Percentiles rank a stretch among this genome's conserved stretches.
Conservation (phyloP, 1,140 invertebrate genomes). For the Philopotamus ludificatus region DNA sequence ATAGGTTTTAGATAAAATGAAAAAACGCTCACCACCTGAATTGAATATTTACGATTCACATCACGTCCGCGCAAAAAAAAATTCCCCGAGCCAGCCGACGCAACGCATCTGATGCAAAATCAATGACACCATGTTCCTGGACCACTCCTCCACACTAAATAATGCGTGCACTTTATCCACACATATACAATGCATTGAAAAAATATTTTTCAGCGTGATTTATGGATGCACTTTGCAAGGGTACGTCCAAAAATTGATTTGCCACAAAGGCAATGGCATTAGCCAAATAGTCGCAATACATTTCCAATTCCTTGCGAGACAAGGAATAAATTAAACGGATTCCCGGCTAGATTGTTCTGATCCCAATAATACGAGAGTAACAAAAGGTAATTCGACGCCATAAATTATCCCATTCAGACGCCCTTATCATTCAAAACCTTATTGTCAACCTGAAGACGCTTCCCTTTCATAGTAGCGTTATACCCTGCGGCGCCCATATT, state of each 20-base stretch:
- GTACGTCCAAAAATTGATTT: too few relatives aligned
- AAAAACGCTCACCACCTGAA: too few relatives aligned
- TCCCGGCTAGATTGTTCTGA: constrained; percentile 14
- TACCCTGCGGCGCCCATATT: background rate
- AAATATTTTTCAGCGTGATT: background rate
- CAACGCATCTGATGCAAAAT: constrained; percentile 37
- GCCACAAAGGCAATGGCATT: too few relatives aligned
- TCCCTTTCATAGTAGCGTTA: background rate
- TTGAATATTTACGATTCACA: constrained; percentile 21
- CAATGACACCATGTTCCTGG: constrained; percentile 34
- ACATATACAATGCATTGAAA: constrained; percentile 3
- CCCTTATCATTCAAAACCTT: constrained; percentile 22
- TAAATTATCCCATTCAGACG: constrained; percentile 30
- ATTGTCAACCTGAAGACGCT: constrained; percentile 10
- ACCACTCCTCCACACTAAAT: constrained; percentile 7
- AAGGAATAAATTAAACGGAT: constrained; percentile 6
- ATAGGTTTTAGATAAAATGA: too few relatives aligned
- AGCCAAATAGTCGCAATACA: constrained; percentile 15
- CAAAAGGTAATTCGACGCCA: constrained; percentile 30
- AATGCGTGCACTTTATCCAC: constrained; percentile 4
- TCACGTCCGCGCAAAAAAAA: too few relatives aligned
- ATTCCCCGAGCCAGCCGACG: background rate
- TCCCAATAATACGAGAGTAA: constrained; percentile 16
- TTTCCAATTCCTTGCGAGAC: constrained; percentile 10
- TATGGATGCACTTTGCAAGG: background rate